A percentile compares a stretch with the other conserved stretches of the same genome.
phyloP scores from a whole-genome alignment of 1,140 invertebrate genomes.

The Dreissena polymorpha region DNA sequence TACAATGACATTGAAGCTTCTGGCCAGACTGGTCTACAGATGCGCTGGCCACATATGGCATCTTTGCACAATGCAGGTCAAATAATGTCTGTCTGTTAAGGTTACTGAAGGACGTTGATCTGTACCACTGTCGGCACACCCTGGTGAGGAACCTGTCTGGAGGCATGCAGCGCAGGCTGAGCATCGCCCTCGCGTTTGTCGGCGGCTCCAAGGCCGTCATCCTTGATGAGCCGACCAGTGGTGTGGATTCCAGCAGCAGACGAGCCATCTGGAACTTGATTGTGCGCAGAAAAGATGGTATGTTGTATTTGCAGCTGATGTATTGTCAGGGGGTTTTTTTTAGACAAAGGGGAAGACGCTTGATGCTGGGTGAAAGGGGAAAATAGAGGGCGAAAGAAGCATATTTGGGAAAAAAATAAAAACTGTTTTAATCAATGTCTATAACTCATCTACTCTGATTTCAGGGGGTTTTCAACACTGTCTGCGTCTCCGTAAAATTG shows the following conservation, averaged over 20 bases:
- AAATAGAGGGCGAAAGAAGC: no score
- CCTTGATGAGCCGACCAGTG: slow-evolving; percentile 80
- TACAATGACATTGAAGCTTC: no score
- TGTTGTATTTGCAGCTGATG: neutral
- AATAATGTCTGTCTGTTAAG: slow-evolving; percentile 39
- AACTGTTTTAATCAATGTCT: no score
- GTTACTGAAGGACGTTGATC: slow-evolving; percentile 69
- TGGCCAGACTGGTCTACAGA: no score
- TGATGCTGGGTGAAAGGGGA: no score
- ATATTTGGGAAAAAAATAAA: no score
- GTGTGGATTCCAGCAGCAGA: slow-evolving; percentile 83
- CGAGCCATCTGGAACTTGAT: slow-evolving; percentile 84
- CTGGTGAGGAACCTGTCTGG: slow-evolving; percentile 73
- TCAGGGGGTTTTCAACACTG: no score
- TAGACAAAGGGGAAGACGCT: no score
- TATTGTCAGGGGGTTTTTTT: no score
- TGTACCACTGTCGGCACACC: slow-evolving; percentile 65
- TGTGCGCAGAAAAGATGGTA: slow-evolving; percentile 67
- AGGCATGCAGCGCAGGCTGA: slow-evolving; percentile 81
- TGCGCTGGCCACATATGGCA: no score
- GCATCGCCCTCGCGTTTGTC: slow-evolving; percentile 81
- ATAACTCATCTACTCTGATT: no score
- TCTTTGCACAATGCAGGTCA: no score
- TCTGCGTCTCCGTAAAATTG: neutral
- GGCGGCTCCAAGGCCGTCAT: slow-evolving; percentile 80